phyloP scores from a whole-genome alignment of 2,888 invertebrate genomes.

The Cecidostiba fungosa region DNA sequence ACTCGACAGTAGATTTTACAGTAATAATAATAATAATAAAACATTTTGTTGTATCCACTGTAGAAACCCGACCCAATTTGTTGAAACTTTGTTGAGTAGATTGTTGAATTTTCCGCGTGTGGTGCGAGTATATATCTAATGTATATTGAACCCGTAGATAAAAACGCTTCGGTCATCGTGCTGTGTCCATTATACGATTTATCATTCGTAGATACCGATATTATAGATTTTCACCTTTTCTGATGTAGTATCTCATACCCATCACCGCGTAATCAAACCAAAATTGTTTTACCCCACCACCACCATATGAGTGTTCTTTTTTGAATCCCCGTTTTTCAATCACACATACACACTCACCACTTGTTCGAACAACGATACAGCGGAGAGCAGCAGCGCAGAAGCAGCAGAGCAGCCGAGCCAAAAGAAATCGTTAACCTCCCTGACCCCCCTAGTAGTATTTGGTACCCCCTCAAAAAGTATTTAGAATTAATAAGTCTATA shows the following conservation, averaged over 20 bases:
- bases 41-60: background rate
- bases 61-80: constrained; percentile 37
- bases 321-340: background rate
- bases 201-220: background rate
- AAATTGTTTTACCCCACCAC: background rate
- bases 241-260: background rate
- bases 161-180: constrained; percentile 17
- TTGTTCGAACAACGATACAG: background rate
- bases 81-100: constrained; percentile 49
- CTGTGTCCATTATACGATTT: background rate
- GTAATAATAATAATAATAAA: background rate
- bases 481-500: constrained; percentile 47
- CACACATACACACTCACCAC: background rate
- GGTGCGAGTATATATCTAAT: background rate
- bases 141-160: constrained; percentile 25
- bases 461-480: constrained; percentile 1
- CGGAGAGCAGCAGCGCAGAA: constrained; percentile 9
- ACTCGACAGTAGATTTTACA: background rate
- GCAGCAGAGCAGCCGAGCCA: constrained; percentile 10
- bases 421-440: background rate
- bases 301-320: background rate
- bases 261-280: background rate
- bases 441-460: constrained; percentile 31
- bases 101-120: constrained; percentile 23
- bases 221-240: too few relatives aligned